These are phyloP conservation scores for Cylindroiulus punctatus DNA, from an alignment of 2,888 invertebrate genomes.

Conservation along the genomic window DNA sequence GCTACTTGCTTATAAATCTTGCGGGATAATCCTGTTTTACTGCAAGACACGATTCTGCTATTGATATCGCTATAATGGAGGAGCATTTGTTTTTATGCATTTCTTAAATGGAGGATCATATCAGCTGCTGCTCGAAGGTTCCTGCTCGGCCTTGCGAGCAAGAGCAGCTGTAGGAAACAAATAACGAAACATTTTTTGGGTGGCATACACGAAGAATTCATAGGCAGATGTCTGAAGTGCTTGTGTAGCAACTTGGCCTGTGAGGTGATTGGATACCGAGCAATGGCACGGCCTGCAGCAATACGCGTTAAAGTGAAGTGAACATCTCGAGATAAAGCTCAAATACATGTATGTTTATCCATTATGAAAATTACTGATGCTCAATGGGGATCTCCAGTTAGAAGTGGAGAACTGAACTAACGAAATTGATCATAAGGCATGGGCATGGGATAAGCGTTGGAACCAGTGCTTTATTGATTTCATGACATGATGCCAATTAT, in stretches of 20 bases:
- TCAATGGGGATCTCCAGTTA: no score
- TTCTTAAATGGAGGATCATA: conserved; percentile 29
- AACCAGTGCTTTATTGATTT: no score
- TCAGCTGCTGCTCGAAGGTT: conserved; percentile 28
- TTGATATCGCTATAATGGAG: conserved; percentile 34
- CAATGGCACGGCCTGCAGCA: not conserved
- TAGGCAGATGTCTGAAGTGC: not conserved
- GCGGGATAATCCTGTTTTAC: conserved; percentile 26
- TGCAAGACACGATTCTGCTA: conserved; percentile 33
- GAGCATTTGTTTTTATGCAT: conserved; percentile 38
- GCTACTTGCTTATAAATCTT: conserved; percentile 20
- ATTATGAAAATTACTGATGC: no score
- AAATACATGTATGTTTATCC: no score
- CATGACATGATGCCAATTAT: no score
- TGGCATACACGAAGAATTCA: not conserved
- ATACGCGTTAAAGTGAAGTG: no score
- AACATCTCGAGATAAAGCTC: no score
- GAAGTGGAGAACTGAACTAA: no score
- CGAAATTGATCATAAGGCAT: no score
- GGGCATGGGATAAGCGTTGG: no score
- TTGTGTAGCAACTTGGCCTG: not conserved
- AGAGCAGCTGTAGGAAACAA: not conserved
- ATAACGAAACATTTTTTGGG: not conserved
- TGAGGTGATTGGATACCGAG: not conserved
- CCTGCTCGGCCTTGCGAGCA: not conserved